Percentiles rank a stretch among this genome's conserved stretches.
Evolutionary conservation across 2,113 vertebrate genomes (phyloP).

Genomic region (Perca fluviatilis): DNA sequence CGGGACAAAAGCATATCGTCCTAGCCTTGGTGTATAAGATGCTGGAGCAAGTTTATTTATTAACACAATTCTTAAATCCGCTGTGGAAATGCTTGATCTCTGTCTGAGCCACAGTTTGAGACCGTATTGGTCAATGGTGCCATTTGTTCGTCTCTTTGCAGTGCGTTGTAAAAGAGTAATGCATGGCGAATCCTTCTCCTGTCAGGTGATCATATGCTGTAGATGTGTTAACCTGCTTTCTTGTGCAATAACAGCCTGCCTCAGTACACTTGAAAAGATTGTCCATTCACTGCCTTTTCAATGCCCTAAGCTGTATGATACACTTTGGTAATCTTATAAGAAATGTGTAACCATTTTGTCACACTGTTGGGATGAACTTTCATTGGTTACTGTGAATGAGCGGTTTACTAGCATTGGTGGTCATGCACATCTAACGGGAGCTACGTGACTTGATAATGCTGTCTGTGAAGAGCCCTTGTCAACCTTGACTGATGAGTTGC

Average conservation of each 20-base stretch:
- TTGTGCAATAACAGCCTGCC: background rate
- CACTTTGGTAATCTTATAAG: background rate
- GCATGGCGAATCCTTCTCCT: background rate
- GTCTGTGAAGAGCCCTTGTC: background rate
- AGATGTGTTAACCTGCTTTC: background rate
- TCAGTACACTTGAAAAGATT: background rate
- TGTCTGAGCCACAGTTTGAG: background rate
- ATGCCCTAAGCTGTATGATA: too few relatives aligned
- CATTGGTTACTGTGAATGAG: background rate
- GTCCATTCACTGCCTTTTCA: background rate
- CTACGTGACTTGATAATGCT: background rate
- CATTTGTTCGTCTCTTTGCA: background rate
- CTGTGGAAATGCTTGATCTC: background rate
- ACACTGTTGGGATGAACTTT: background rate
- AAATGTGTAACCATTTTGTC: background rate
- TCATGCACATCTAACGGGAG: background rate
- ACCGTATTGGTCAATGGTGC: background rate
- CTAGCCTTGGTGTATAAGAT: too few relatives aligned
- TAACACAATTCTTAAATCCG: background rate
- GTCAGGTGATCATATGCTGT: conserved; percentile 1
- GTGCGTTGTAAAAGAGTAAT: background rate
- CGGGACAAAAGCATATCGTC: too few relatives aligned
- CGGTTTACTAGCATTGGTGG: background rate
- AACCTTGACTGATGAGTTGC: background rate
- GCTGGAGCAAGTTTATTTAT: background rate